phyloP scores from a whole-genome alignment of 1,140 invertebrate genomes.

The Magallana angulata region DNA sequence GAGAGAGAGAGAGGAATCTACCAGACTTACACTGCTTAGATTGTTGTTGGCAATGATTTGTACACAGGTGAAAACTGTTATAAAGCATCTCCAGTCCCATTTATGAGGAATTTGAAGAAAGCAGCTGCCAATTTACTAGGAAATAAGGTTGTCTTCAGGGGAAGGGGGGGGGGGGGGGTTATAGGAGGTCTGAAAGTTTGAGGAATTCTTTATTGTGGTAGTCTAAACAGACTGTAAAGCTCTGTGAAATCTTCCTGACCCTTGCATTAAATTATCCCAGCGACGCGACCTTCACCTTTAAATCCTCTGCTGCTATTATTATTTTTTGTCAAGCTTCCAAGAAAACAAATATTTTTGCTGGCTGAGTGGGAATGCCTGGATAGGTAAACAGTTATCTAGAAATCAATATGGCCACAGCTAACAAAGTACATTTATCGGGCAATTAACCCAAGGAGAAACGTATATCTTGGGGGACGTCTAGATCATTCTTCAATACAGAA shows the following conservation, averaged over 20 bases:
- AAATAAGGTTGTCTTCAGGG: no score
- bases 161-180: no score
- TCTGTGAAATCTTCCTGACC: background rate
- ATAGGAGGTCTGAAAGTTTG: no score
- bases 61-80: no score
- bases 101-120: no score
- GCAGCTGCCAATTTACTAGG: no score
- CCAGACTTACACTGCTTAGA: no score
- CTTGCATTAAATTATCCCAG: background rate
- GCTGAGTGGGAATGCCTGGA: slow-evolving; percentile 31
- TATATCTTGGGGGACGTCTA: background rate
- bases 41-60: no score
- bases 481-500: background rate
- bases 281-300: background rate
- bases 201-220: no score
- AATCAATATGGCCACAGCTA: slow-evolving; percentile 29
- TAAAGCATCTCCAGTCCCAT: no score
- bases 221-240: no score
- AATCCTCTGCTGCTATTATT: slow-evolving; percentile 14
- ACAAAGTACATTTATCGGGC: slow-evolving; percentile 30
- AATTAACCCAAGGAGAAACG: background rate
- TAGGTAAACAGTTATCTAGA: slow-evolving; percentile 23
- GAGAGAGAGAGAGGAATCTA: no score
- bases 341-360: slow-evolving; percentile 36
- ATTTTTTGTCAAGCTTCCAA: slow-evolving; percentile 31